Evolutionary conservation across 2,113 vertebrate genomes (phyloP), one percentile per base, ranked within the genome.

Genomic region (Labrus mixtus): DNA sequence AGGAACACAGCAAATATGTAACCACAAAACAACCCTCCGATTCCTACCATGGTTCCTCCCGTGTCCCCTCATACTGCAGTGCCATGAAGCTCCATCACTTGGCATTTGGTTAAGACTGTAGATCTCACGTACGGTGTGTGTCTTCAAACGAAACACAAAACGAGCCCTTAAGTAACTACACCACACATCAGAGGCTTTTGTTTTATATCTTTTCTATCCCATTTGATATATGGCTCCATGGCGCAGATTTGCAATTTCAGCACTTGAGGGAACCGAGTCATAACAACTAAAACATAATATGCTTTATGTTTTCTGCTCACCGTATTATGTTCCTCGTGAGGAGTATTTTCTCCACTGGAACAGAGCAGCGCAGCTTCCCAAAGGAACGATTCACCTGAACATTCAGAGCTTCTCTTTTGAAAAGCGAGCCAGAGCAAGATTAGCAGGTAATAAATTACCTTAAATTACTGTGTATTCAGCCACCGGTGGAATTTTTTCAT

Each of bases 281-380:
- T 76, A 76, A 82, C 78, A 76, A 53, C 66, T 88, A 65, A 81
- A 87, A 79, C 22, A 39, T 83, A 81, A 87, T 84, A 65, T n/a
- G 57, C 61, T 67, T 48, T 57, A 12, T 82, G 66, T 78, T 83
- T 75, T 72, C 48, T 75, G 73, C 76, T 87, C 85, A 65, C 82
- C 41, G 50, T 63, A 13, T 87, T 77, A 70, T 76, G 13, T 73
- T 74, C 43, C 72, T 83, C 65, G 8, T n/a, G 74, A 84, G 89
- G 79, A 66, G 46, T 41, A 56, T 81, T 80, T 84, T 61, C 53
- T 82, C 69, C 37, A 63, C 73, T 64, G 67, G 68, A 83, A 73
- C 66, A 59, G 67, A 76, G 68, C 73, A 7, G 43, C 56, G 0
- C 8, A 37, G 25, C 33, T 51, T 84, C 82, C 71, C 82, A 23